A percentile compares a stretch with the other conserved stretches of the same genome.
phyloP scores from a whole-genome alignment of 2,797 vertebrate genomes.

The Carapus acus region DNA sequence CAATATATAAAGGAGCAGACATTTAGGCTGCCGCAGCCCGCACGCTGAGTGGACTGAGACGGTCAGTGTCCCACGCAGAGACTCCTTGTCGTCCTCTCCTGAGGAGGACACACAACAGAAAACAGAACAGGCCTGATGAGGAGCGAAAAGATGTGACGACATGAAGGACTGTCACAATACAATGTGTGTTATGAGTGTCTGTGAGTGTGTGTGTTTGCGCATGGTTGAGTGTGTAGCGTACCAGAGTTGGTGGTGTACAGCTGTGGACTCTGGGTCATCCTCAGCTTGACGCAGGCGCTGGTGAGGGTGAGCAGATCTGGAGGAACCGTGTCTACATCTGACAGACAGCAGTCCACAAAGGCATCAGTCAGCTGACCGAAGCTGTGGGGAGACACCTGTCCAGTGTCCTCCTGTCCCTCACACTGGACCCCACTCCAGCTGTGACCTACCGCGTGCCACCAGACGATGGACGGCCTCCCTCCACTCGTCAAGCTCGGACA shows the following conservation, averaged over 20 bases:
- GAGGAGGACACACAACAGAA: constrained; percentile 9
- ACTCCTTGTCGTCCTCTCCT: constrained; percentile 25
- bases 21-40: constrained; percentile 61
- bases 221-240: too few relatives aligned
- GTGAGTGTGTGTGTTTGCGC: too few relatives aligned
- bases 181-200: too few relatives aligned
- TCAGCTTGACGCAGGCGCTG: constrained; percentile 71
- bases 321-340: constrained; percentile 68
- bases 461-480: constrained; percentile 65
- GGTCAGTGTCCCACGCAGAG: constrained; percentile 66
- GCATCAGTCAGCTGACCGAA: background rate
- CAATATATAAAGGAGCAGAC: constrained; percentile 49
- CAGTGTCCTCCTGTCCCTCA: too few relatives aligned
- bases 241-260: constrained; percentile 43
- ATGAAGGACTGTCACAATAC: too few relatives aligned
- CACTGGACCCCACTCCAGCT: background rate
- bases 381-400: too few relatives aligned
- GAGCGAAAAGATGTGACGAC: constrained; percentile 11
- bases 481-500: constrained; percentile 72
- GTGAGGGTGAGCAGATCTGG: constrained; percentile 74
- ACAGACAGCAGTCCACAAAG: background rate
- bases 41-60: constrained; percentile 67
- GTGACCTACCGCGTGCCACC: constrained; percentile 64
- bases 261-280: constrained; percentile 73
- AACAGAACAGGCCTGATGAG: constrained; percentile 3